Base-by-base conservation (phyloP, 2,888 invertebrate genomes). In the Ophion slaviceki region DNA sequence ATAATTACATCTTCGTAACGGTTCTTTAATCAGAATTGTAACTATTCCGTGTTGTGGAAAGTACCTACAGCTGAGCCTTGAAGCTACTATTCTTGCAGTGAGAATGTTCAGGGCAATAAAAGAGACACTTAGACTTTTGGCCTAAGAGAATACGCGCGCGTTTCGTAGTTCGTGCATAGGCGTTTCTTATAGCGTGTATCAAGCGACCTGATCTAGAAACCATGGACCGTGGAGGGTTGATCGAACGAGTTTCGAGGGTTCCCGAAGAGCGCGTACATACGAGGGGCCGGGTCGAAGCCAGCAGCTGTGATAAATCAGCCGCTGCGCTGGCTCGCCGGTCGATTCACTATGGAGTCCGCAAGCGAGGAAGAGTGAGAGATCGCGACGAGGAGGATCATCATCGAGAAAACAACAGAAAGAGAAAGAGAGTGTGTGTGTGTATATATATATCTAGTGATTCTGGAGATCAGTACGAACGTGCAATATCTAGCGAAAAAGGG, bases 151-250 rank as follows among this genome's bases (percentile, higher is more conserved):
- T 10, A 59, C 45, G 17, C 47, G 10, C n/a, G n/a, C 68, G 59
- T 70, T 81, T 84, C 72, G 72, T 78, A 53, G 80, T 59, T 68
- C 59, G 72, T 81, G 47, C 20, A 47, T 78, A 86, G 87, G 85
- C 84, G 80, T 82, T 68, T 72, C 78, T 67, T 78, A 81, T 84
- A 64, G 84, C 86, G 75, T 75, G 84, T 84, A 87, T 88, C 87
- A 89, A 85, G 82, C 87, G 87, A 87, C 88, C 82, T 89, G 89
- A 90, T 90, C 90, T 88, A 89, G 88, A 90, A 90, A 89, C 87
- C 88, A 89, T 89, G 88, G 89, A 88, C 84, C 89, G 84, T 87
- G 87, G 86, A 87, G 89, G 89, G 89, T 88, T 88, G 87, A 89
- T 89, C 87, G 88, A 87, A 86, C 76, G 82, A 86, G 83, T 86